These are phyloP conservation scores for Isurus oxyrinchus DNA, from an alignment of 2,113 vertebrate species.

Conservation along the genomic window DNA sequence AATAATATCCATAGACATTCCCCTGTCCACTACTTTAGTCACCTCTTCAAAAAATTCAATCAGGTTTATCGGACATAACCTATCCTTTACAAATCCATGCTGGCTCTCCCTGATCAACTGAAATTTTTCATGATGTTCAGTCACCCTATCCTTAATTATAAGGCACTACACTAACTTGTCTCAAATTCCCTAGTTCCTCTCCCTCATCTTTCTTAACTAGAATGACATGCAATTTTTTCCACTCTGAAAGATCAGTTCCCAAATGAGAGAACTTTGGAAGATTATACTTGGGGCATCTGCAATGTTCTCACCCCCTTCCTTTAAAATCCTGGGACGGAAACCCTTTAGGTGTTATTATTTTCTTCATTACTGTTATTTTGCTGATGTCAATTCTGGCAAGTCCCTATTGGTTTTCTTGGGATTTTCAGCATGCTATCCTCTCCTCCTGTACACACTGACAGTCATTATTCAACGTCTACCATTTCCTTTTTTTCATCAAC, in stretches of 20 bases:
- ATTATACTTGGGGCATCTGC: no score
- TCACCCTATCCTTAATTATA: background rate
- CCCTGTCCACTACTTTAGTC: background rate
- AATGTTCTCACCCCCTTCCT: no score
- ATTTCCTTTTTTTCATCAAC: background rate
- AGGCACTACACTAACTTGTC: background rate
- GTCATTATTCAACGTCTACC: background rate
- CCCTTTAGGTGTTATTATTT: no score
- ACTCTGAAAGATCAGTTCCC: background rate
- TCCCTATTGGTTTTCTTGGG: no score
- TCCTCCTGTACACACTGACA: background rate
- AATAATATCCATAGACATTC: background rate
- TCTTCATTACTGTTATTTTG: no score
- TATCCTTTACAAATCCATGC: background rate
- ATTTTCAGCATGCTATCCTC: no score
- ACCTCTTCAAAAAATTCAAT: background rate
- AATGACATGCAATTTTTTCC: background rate
- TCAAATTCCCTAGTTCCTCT: no score
- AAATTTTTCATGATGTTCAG: background rate
- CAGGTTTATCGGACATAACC: no score
- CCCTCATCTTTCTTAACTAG: background rate
- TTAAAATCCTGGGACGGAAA: no score
- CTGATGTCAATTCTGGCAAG: no score
- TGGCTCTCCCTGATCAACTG: background rate
- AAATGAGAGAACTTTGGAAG: background rate